Conservation (phyloP, 1,140 invertebrate species). For the Scaptomyza graminum region DNA sequence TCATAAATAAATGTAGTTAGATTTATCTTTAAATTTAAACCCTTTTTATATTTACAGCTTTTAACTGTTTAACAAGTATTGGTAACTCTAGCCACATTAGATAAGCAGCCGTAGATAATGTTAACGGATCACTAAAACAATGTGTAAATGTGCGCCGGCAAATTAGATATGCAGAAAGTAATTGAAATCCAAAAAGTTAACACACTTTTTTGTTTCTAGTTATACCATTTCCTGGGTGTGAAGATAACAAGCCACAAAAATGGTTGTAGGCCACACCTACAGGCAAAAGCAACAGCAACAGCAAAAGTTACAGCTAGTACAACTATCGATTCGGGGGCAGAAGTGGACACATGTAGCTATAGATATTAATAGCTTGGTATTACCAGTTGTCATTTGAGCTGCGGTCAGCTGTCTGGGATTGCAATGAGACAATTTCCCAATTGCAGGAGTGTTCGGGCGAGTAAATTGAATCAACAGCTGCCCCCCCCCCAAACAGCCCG, state of each 20-base stretch:
- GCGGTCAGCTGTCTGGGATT: constrained; percentile 63
- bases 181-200: constrained; percentile 12
- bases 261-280: constrained; percentile 1
- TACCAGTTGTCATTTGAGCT: constrained; percentile 80
- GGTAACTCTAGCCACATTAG: background rate
- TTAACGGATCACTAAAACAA: constrained; percentile 1
- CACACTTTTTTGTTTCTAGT: no score
- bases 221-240: constrained; percentile 5
- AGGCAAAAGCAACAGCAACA: no score
- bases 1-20: no score
- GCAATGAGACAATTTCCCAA: constrained; percentile 79
- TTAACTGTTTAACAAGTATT: no score
- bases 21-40: no score
- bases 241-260: background rate
- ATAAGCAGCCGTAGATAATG: background rate
- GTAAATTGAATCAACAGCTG: constrained; percentile 76
- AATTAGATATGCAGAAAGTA: background rate
- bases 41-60: no score
- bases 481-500: background rate
- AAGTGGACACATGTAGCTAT: constrained; percentile 28
- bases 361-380: constrained; percentile 75
- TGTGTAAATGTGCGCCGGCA: background rate
- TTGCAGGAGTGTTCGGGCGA: constrained; percentile 44
- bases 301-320: background rate
- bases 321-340: background rate